Conservation (phyloP, 2,797 vertebrate genomes). For the Rhinogobio ventralis region DNA sequence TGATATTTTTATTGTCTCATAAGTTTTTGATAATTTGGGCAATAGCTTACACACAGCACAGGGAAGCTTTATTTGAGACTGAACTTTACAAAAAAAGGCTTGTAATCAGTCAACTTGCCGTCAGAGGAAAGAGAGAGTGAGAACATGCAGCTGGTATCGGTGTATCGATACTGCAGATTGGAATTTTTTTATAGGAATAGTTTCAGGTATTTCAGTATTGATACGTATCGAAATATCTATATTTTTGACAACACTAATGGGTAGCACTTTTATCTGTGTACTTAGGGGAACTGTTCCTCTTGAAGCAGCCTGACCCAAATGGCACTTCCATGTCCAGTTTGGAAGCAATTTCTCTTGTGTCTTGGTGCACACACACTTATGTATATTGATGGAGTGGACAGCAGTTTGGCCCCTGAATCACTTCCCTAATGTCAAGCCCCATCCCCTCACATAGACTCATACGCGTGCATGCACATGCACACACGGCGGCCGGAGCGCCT, state of each 20-base stretch:
- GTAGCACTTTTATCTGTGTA: conserved; percentile 47
- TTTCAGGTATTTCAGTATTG: background rate
- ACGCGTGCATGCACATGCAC: conserved; percentile 41
- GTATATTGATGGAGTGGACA: conserved; percentile 79
- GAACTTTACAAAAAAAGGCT: background rate
- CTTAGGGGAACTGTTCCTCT: conserved; percentile 29
- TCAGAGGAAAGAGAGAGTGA: background rate
- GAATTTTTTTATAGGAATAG: background rate
- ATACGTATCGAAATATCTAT: background rate
- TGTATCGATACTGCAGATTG: background rate
- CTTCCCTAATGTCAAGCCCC: conserved; percentile 76
- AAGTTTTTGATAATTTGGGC: background rate
- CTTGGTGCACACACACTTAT: conserved; percentile 19
- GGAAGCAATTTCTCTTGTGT: conserved; percentile 37
- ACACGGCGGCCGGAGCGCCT: conserved; percentile 74
- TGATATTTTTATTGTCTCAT: background rate
- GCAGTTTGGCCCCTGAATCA: conserved; percentile 77
- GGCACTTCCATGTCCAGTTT: conserved; percentile 40
- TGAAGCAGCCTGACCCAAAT: conserved; percentile 47
- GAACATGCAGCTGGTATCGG: background rate
- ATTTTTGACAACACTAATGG: conserved; percentile 27
- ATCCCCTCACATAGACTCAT: conserved; percentile 63
- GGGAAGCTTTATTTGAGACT: background rate
- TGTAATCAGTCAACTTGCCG: background rate
- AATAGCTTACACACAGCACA: background rate